These are phyloP conservation scores for Lasioglossum malachurum DNA, from an alignment of 2,888 invertebrate genomes.

Conservation along the genomic window DNA sequence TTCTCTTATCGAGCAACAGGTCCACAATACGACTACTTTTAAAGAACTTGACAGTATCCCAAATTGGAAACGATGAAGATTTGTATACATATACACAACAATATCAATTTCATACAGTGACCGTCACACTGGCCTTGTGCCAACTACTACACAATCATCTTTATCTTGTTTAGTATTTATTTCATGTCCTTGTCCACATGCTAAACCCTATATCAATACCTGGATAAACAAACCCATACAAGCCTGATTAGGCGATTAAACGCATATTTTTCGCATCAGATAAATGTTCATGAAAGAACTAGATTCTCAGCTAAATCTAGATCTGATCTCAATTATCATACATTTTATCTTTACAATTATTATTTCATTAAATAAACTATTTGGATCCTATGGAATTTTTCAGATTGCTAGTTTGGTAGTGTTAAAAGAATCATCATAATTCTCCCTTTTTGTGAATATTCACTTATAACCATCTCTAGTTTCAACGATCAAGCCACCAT, in stretches of 20 bases:
- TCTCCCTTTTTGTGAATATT: not conserved
- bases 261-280: too few relatives aligned
- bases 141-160: not conserved
- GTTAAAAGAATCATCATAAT: not conserved
- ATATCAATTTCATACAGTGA: not conserved
- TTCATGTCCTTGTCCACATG: not conserved
- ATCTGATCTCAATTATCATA: not conserved
- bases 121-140: not conserved
- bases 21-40: not conserved
- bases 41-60: not conserved
- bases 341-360: not conserved
- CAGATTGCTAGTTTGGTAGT: not conserved
- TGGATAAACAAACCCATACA: too few relatives aligned
- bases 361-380: not conserved
- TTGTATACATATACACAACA: not conserved
- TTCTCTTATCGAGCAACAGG: constrained; percentile 1
- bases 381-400: not conserved
- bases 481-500: not conserved
- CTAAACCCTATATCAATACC: not conserved
- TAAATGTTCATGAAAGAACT: not conserved
- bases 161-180: not conserved
- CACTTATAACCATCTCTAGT: not conserved
- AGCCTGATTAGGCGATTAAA: too few relatives aligned
- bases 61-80: not conserved
- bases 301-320: not conserved